These are phyloP conservation scores for Serilophus lunatus DNA, from an alignment of 2,113 vertebrate genomes.

Conservation along the genomic window DNA sequence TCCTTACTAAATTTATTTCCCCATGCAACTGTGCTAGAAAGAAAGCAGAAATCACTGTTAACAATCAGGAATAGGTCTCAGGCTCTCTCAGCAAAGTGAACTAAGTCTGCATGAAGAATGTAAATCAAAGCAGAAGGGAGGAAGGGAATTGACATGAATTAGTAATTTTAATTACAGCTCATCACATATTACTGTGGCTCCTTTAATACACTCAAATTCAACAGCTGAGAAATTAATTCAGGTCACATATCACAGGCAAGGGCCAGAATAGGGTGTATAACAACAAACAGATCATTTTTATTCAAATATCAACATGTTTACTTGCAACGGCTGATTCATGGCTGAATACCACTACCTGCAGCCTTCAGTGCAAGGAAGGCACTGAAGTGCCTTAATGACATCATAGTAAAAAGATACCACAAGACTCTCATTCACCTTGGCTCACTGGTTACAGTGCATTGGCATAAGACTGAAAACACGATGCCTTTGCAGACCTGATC, in stretches of 20 bases:
- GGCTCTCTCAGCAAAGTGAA: background rate
- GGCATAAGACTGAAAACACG: background rate
- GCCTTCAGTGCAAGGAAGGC: background rate
- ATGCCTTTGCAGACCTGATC: background rate
- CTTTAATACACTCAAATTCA: background rate
- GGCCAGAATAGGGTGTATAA: background rate
- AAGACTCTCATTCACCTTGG: background rate
- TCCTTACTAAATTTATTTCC: background rate
- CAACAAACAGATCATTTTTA: background rate
- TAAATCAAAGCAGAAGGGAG: background rate
- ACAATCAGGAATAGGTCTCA: background rate
- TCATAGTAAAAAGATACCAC: background rate
- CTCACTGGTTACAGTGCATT: background rate
- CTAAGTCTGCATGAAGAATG: background rate
- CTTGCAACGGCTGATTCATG: background rate
- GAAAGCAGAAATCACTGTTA: background rate
- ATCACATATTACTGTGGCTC: background rate
- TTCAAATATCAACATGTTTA: background rate
- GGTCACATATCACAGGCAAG: background rate
- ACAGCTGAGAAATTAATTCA: background rate
- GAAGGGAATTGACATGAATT: background rate
- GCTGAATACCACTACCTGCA: background rate
- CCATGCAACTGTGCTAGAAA: background rate
- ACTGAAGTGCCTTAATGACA: background rate
- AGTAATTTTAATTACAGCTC: slow-evolving; percentile 29